phyloP scores from a whole-genome alignment of 2,113 vertebrate genomes.

The Anseranas semipalmata region DNA sequence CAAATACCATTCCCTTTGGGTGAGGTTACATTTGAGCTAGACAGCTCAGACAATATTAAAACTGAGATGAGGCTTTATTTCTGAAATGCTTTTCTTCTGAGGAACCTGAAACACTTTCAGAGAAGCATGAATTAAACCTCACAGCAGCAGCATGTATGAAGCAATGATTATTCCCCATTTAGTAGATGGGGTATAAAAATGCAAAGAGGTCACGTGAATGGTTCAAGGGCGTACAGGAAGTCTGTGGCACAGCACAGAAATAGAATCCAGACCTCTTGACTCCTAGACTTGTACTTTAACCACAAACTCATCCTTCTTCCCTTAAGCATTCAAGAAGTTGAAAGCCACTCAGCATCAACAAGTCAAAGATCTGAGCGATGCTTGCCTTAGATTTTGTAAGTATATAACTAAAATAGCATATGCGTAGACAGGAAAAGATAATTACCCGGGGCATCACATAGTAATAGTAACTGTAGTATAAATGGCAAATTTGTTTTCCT shows the following conservation, averaged over 20 bases:
- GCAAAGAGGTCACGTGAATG: not conserved
- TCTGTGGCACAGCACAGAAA: slow-evolving; percentile 46
- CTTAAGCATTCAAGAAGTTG: slow-evolving; percentile 18
- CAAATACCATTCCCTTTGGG: slow-evolving; percentile 32
- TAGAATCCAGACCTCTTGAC: slow-evolving; percentile 48
- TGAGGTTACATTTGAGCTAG: not conserved
- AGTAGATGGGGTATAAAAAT: slow-evolving; percentile 16
- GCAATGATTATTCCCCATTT: not conserved
- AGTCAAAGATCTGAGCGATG: not conserved
- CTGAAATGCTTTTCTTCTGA: not conserved
- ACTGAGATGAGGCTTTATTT: slow-evolving; percentile 21
- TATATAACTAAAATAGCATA: not conserved
- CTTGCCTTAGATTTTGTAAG: not conserved
- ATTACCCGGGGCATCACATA: not conserved
- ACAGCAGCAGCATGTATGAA: not conserved
- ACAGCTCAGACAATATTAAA: not conserved
- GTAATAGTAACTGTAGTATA: not conserved
- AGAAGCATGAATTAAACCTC: not conserved
- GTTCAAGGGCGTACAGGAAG: not conserved
- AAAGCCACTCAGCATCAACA: not conserved
- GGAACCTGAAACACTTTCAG: not conserved
- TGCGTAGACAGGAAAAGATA: slow-evolving; percentile 4
- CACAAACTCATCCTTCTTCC: slow-evolving; percentile 7
- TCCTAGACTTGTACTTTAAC: slow-evolving; percentile 20
- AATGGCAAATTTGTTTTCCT: not conserved